Conservation (phyloP, 2,888 invertebrate genomes). For the Stenotaenia linearis region DNA sequence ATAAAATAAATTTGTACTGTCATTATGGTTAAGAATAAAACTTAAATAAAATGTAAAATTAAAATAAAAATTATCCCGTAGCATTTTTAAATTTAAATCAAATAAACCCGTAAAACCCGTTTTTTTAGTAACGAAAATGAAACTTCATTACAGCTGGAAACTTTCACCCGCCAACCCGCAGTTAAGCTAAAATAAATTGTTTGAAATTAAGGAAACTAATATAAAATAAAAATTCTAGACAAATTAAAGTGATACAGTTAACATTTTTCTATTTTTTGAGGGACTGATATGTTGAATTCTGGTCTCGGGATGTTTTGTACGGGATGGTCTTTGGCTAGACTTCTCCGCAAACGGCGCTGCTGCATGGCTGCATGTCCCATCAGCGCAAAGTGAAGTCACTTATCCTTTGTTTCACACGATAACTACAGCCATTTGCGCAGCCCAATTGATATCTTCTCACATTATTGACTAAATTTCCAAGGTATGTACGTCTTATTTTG, state of each 20-base stretch:
- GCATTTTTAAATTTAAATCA: no score
- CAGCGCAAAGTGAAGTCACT: slow-evolving; percentile 21
- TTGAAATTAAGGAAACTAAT: neutral
- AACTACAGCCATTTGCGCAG: neutral
- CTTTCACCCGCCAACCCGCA: neutral
- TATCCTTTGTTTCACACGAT: slow-evolving; percentile 24
- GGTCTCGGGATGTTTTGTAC: neutral
- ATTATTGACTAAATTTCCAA: neutral
- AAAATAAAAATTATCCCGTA: no score
- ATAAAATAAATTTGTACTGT: no score
- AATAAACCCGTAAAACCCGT: no score
- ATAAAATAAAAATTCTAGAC: no score
- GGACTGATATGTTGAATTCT: neutral
- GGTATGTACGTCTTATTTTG: neutral
- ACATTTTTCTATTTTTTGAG: neutral
- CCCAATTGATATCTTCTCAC: neutral
- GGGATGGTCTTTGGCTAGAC: neutral
- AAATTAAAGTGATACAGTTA: neutral
- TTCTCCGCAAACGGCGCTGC: neutral
- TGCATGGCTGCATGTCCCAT: slow-evolving; percentile 24
- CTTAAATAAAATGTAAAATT: no score
- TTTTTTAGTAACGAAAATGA: neutral
- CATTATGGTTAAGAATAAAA: no score
- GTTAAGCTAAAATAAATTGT: neutral
- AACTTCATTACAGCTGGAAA: neutral